phyloP scores from a whole-genome alignment of 2,888 invertebrate species.

The Dioctria rufipes region DNA sequence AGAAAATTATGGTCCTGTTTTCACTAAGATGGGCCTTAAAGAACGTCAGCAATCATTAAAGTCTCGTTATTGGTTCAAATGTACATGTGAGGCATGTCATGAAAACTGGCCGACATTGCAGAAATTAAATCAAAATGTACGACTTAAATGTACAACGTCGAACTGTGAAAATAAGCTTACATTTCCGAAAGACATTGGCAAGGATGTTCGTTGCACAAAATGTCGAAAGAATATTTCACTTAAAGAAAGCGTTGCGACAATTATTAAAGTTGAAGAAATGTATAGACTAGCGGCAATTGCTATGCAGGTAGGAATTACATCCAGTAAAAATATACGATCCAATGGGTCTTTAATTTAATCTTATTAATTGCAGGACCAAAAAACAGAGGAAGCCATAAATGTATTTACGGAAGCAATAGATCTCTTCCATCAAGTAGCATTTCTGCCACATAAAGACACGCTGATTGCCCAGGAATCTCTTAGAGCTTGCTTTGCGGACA shows the following conservation, averaged over 20 bases:
- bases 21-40: conserved; percentile 73
- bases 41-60: conserved; percentile 78
- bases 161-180: conserved; percentile 72
- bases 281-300: conserved; percentile 71
- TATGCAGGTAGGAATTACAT: conserved; percentile 63
- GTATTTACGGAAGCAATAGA: conserved; percentile 75
- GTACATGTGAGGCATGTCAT: conserved; percentile 80
- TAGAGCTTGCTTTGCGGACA: conserved; percentile 76
- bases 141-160: conserved; percentile 72
- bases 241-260: conserved; percentile 68
- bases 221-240: conserved; percentile 73
- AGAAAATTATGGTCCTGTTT: conserved; percentile 89
- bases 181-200: conserved; percentile 70
- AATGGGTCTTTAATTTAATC: conserved; percentile 59
- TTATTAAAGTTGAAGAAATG: conserved; percentile 72
- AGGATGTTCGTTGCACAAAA: conserved; percentile 72
- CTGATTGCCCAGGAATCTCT: conserved; percentile 81
- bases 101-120: conserved; percentile 83
- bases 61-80: conserved; percentile 85
- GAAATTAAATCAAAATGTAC: conserved; percentile 73
- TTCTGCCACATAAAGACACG: conserved; percentile 79
- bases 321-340: neutral
- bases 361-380: conserved; percentile 73
- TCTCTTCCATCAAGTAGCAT: conserved; percentile 76
- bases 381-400: conserved; percentile 73